Evolutionary conservation across 2,888 invertebrate species (phyloP), one percentile per base, ranked within the genome.

Genomic region (Nymphalis c-album): DNA sequence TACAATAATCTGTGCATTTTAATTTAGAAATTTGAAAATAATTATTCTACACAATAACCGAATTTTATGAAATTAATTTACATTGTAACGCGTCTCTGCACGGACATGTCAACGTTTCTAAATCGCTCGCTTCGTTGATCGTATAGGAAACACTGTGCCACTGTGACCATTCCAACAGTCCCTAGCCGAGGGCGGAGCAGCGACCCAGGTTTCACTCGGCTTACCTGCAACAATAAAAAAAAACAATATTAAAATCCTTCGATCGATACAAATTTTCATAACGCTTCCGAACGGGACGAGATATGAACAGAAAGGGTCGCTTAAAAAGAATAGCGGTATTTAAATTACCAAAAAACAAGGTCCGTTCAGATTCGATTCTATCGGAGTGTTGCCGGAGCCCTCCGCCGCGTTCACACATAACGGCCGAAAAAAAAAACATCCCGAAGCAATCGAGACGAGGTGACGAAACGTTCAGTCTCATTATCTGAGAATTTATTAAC

Each of bases 401-500:
- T 86, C 88, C 88, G 86, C 86, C 78, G 87, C 85, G 90, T 86
- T 91, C 91, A 90, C 91, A 91, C 90, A 90, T 88, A 84, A 84
- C 83, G 85, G 85, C 83, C 85, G 76, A 87, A 90, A 90, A 89
- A 83, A 77, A 83, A 86, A 85, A 85, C 87, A 88, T 84, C 82
- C 83, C 82, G 86, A 87, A 88, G 88, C 91, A 91, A 91, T 91
- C 91, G 90, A 90, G 90, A 86, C 84, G 91, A 92, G 91, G 91
- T 92, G 91, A 92, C 91, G 91, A 92, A 92, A 91, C 91, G 91
- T 90, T 92, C 91, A 91, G 91, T 90, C 91, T 91, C 91, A 91
- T 92, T 91, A 92, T 92, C 91, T 90, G 90, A 88, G 91, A 92
- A 92, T 92, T 92, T 92, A 92, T 92, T 92, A 92, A 92, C 91